Percentiles rank a stretch among this genome's conserved stretches.
Evolutionary conservation across 2,888 invertebrate genomes (phyloP).

Genomic region (Eupithecia dodoneata): DNA sequence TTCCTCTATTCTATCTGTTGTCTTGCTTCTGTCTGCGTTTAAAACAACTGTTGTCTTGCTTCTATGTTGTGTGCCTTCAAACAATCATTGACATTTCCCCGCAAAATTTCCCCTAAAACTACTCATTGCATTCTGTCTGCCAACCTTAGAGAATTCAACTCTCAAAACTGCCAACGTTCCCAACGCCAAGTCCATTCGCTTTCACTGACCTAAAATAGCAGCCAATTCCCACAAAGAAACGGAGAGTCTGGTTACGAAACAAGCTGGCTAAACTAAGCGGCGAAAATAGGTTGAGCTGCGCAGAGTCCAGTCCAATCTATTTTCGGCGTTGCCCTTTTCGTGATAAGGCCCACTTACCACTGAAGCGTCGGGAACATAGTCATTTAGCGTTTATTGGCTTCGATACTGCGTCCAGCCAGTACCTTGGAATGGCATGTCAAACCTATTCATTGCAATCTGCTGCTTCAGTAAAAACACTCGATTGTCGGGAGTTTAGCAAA

Average conservation of each 20-base stretch:
- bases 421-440: slow-evolving; percentile 7
- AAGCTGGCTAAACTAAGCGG: slow-evolving; percentile 54
- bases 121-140: slow-evolving; percentile 6
- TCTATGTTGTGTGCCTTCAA: slow-evolving; percentile 50
- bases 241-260: slow-evolving; percentile 43
- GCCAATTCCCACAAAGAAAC: slow-evolving; percentile 28
- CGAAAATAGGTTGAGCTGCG: slow-evolving; percentile 53
- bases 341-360: slow-evolving; percentile 41
- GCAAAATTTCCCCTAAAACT: background rate
- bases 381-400: slow-evolving; percentile 8
- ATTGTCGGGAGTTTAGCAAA: background rate
- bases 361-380: slow-evolving; percentile 9
- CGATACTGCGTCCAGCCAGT: background rate
- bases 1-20: slow-evolving; percentile 69
- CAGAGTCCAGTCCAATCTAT: slow-evolving; percentile 61
- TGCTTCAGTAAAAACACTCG: background rate
- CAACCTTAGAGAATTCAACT: no score
- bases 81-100: background rate
- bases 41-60: slow-evolving; percentile 53
- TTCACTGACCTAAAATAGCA: slow-evolving; percentile 21
- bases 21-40: slow-evolving; percentile 50
- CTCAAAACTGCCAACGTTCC: slow-evolving; percentile 6
- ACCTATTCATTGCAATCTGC: background rate
- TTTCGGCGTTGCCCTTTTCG: slow-evolving; percentile 55
- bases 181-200: slow-evolving; percentile 13